Base-by-base conservation (phyloP, 2,888 invertebrate genomes). In the Noctua janthe region DNA sequence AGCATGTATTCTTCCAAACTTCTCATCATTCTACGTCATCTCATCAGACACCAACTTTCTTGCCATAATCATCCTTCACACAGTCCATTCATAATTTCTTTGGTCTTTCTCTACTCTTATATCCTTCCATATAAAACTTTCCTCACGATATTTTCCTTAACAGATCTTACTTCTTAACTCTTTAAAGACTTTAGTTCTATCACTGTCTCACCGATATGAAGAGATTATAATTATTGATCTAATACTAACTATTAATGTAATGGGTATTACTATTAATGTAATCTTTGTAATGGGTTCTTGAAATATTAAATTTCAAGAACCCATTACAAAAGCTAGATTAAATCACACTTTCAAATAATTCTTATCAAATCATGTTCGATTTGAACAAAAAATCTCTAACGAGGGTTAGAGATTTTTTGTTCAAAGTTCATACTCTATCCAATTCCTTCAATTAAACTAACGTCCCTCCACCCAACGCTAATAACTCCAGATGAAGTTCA, bases 401-500 rank as follows among this genome's bases (percentile, higher is more conserved):
- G n/a, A n/a, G n/a, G n/a, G n/a, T n/a, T n/a, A n/a, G n/a, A n/a
- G n/a, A n/a, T n/a, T n/a, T n/a, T n/a, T n/a, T n/a, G n/a, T n/a
- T n/a, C n/a, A n/a, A n/a, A n/a, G n/a, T n/a, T n/a, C 5, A 7
- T 29, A 35, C 15, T 74, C 13, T 17, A 11, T 51, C 15, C 7
- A 10, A 23, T 51, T 71, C n/a, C 8, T 15, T 29, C 17, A 23
- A 76, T 15, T 43, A 62, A 74, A 77, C 11, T 71, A 64, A 54
- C 62, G 4, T 51, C 69, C 4, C 15, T 59, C 1, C n/a, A 20
- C 35, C 66, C 0, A 54, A 47, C 69, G n/a, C 56, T 78, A 54
- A 75, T 62, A 78, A 70, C 74, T 64, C 29, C 1, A 39, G 67
- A 56, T 74, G 47, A 62, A 78, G 54, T 75, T 73, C 78, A 54